Conservation (phyloP, 2,113 vertebrate genomes). For the Eupsittula cactorum region DNA sequence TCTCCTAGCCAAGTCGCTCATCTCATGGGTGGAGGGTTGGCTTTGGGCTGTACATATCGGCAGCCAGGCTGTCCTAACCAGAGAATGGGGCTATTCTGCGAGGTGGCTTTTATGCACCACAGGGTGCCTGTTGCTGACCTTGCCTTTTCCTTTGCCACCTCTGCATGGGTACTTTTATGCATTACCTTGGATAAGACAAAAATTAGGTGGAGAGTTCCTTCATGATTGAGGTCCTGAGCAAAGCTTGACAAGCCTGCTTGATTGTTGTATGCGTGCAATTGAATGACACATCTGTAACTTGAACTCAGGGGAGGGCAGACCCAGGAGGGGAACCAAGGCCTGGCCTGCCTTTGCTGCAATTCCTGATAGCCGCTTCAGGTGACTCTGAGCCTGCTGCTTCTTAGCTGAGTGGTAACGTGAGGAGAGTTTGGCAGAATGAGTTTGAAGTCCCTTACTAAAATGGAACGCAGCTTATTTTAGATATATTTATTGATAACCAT, state of each 20-base stretch:
- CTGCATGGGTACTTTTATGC: background rate
- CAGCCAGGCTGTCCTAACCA: background rate
- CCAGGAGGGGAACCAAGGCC: background rate
- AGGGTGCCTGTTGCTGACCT: background rate
- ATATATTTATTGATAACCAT: background rate
- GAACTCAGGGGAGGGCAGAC: conserved; percentile 12
- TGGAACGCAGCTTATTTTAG: background rate
- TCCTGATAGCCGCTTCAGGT: background rate
- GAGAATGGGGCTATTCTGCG: background rate
- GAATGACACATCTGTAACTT: conserved; percentile 4
- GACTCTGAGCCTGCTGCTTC: background rate
- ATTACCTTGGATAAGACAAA: background rate
- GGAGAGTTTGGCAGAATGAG: background rate
- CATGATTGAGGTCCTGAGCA: background rate
- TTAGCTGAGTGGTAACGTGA: background rate
- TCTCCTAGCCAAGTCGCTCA: background rate
- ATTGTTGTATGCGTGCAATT: background rate
- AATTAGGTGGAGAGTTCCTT: background rate
- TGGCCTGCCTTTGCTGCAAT: background rate
- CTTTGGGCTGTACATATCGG: background rate
- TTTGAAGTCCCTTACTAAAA: conserved; percentile 26
- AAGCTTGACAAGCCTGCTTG: background rate
- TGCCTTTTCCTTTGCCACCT: background rate
- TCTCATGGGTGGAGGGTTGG: background rate
- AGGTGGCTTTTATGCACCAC: background rate